A percentile compares a stretch with the other conserved stretches of the same genome.
Evolutionary conservation across 2,113 vertebrate genomes (phyloP).

Genomic region (Datnioides undecimradiatus): DNA sequence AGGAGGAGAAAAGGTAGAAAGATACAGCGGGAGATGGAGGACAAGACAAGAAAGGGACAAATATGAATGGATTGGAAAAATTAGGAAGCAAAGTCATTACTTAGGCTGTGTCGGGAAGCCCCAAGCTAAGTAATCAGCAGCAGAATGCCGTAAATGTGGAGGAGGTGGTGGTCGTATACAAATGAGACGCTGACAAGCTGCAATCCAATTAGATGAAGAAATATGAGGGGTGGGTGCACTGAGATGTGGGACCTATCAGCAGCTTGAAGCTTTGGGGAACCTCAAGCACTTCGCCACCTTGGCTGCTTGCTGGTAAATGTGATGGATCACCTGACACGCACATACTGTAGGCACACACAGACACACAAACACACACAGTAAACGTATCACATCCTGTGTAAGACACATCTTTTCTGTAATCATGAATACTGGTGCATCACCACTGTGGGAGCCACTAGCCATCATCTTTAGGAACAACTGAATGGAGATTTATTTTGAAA

Average conservation of each 20-base stretch:
- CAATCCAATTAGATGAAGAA: constrained; percentile 81
- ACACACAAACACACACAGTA: constrained; percentile 28
- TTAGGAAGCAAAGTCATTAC: constrained; percentile 47
- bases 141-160: constrained; percentile 57
- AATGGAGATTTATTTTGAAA: constrained; percentile 1
- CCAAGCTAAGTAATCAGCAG: constrained; percentile 60
- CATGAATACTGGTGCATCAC: background rate
- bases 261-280: constrained; percentile 71
- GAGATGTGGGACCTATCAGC: constrained; percentile 65
- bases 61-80: constrained; percentile 42
- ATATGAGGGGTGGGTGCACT: constrained; percentile 67
- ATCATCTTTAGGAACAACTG: background rate
- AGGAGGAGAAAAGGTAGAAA: background rate
- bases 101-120: constrained; percentile 40
- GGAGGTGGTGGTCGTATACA: constrained; percentile 61
- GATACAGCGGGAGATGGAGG: constrained; percentile 20
- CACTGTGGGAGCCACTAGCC: background rate
- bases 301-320: constrained; percentile 39
- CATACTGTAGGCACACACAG: background rate
- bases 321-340: constrained; percentile 54
- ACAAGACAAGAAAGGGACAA: constrained; percentile 20
- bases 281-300: constrained; percentile 69
- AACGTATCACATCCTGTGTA: constrained; percentile 24
- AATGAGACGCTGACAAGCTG: constrained; percentile 74
- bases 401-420: constrained; percentile 24